A percentile compares a stretch with the other conserved stretches of the same genome.
Evolutionary conservation across 2,113 vertebrate genomes (phyloP).

Genomic region (Etheostoma spectabile): DNA sequence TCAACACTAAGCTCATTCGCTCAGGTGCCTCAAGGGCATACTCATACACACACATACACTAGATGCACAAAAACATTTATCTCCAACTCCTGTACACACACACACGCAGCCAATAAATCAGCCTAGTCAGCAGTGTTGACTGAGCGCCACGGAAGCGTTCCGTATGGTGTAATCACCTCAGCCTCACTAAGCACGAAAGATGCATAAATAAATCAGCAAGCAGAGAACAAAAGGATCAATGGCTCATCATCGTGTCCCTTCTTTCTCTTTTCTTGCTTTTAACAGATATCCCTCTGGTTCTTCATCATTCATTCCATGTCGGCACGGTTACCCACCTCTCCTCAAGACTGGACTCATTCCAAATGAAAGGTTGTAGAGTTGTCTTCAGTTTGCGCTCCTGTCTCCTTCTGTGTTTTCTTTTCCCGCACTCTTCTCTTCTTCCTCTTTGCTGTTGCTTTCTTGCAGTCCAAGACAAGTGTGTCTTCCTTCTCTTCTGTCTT

Average conservation of each 20-base stretch:
- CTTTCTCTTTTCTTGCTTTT: neutral
- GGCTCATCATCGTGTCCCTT: neutral
- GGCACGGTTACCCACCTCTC: slow-evolving; percentile 54
- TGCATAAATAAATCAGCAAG: slow-evolving; percentile 35
- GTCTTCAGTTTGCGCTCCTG: slow-evolving; percentile 43
- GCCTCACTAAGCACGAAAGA: slow-evolving; percentile 4
- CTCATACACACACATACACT: slow-evolving; percentile 33
- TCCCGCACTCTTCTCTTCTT: slow-evolving; percentile 16
- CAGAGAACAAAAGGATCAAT: slow-evolving; percentile 39
- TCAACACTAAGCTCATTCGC: slow-evolving; percentile 6
- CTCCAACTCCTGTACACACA: slow-evolving; percentile 12
- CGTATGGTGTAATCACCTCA: slow-evolving; percentile 25
- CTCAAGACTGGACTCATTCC: slow-evolving; percentile 50
- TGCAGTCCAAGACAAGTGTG: slow-evolving; percentile 28
- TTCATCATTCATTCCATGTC: slow-evolving; percentile 8
- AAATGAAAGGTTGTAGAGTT: slow-evolving; percentile 42
- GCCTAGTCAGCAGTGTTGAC: slow-evolving; percentile 66
- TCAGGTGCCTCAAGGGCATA: slow-evolving; percentile 17
- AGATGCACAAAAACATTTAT: slow-evolving; percentile 22
- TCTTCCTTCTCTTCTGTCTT: slow-evolving; percentile 22
- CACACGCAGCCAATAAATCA: slow-evolving; percentile 42
- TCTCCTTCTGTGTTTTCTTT: slow-evolving; percentile 37
- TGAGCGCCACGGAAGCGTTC: slow-evolving; percentile 15
- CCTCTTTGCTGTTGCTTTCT: slow-evolving; percentile 27
- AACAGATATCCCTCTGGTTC: neutral